phyloP scores from a whole-genome alignment of 2,888 invertebrate genomes.

The Mythimna ferrago region DNA sequence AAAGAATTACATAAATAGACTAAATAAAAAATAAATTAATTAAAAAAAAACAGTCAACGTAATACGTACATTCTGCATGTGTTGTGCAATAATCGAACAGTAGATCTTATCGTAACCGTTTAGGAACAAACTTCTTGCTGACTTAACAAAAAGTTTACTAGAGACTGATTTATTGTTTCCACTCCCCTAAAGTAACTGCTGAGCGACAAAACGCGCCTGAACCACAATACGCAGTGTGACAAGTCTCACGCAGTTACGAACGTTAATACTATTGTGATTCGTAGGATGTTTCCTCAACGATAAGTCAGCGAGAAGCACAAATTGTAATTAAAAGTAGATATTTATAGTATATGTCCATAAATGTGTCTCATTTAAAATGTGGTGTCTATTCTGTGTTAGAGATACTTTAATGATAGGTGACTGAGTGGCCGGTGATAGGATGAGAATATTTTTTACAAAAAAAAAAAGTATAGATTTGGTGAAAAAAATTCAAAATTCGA shows the following conservation, averaged over 20 bases:
- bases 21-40: slow-evolving; percentile 62
- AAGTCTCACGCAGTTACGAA: slow-evolving; percentile 54
- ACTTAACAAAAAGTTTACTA: slow-evolving; percentile 77
- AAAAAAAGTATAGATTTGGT: slow-evolving; percentile 70
- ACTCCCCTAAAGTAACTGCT: slow-evolving; percentile 44
- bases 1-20: slow-evolving; percentile 70
- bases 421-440: slow-evolving; percentile 85
- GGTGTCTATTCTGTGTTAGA: slow-evolving; percentile 90
- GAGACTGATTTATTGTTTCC: slow-evolving; percentile 80
- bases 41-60: slow-evolving; percentile 74
- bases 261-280: slow-evolving; percentile 66
- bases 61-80: slow-evolving; percentile 88
- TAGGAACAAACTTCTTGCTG: slow-evolving; percentile 83
- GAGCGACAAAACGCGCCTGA: slow-evolving; percentile 23
- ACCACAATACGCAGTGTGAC: slow-evolving; percentile 8
- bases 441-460: slow-evolving; percentile 89
- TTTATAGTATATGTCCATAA: slow-evolving; percentile 88
- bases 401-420: slow-evolving; percentile 87
- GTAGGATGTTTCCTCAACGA: slow-evolving; percentile 66
- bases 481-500: slow-evolving; percentile 71
- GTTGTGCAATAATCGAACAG: slow-evolving; percentile 88
- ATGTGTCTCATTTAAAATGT: slow-evolving; percentile 90
- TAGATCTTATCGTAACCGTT: slow-evolving; percentile 80
- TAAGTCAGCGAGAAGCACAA: slow-evolving; percentile 84
- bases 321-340: slow-evolving; percentile 84